Base-by-base conservation (phyloP, 2,888 invertebrate genomes). In the Scaptodrosophila latifasciaeformis region DNA sequence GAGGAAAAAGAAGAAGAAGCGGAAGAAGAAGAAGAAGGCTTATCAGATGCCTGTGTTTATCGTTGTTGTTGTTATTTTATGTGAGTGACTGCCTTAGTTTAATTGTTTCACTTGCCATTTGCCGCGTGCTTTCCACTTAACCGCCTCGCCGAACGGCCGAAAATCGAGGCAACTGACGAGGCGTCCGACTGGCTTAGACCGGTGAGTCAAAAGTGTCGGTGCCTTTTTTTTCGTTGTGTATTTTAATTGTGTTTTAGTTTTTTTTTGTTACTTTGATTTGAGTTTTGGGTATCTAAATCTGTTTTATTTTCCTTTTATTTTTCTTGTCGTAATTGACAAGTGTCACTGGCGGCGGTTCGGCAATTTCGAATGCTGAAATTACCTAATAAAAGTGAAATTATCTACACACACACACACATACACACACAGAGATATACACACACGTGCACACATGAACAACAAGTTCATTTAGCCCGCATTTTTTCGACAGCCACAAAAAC, bases 351-450 rank as follows among this genome's bases (percentile, higher is more conserved):
- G 37, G 10, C 18, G 15, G 15, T 37, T 37, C 12, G 10, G 7
- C 34, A 13, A 15, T n/a, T 34, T 7, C 15, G 34, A 34, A 35
- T 24, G 59, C 47, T 59, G 47, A 72, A 72, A 72, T 72, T 72
- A 72, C 77, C 74, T 72, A 72, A 77, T 72, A 72, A 72, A 72
- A 72, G 72, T 72, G 77, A 72, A 72, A 72, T 70, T 77, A 74
- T 70, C 68, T 65, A 15, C 13, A 4, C n/a, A 34, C 34, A 46
- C 13, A n/a, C n/a, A n/a, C n/a, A n/a, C n/a, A n/a, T n/a, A n/a
- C n/a, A n/a, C n/a, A n/a, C n/a, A n/a, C n/a, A n/a, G n/a, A n/a
- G n/a, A n/a, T n/a, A n/a, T n/a, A n/a, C n/a, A n/a, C n/a, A n/a
- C n/a, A n/a, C n/a, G n/a, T n/a, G n/a, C 29, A 2, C 5, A 34